Conservation (phyloP, 2,888 invertebrate species). For the Pristionchus arcanus region DNA sequence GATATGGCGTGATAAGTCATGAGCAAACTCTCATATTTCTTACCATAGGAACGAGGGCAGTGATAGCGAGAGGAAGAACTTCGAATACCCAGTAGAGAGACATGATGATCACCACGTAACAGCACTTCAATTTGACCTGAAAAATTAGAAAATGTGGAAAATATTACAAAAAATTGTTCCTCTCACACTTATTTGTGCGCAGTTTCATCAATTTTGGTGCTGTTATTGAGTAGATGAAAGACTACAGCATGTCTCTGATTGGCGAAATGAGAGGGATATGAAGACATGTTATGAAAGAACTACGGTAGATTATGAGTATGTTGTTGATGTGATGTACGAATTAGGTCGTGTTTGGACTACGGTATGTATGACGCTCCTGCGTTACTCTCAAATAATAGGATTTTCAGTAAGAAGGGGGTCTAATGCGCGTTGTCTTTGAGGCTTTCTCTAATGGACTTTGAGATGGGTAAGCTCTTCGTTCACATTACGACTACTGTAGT, state of each 20-base stretch:
- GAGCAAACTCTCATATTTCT: too few relatives aligned
- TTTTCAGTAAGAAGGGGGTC: too few relatives aligned
- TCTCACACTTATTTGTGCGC: background rate
- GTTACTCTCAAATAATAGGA: too few relatives aligned
- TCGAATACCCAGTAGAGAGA: constrained; percentile 77
- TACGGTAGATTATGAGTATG: background rate
- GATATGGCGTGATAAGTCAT: too few relatives aligned
- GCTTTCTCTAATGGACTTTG: background rate
- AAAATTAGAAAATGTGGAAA: background rate
- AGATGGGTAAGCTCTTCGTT: background rate
- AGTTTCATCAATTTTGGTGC: background rate
- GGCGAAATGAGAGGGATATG: too few relatives aligned
- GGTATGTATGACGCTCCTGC: too few relatives aligned
- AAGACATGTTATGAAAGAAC: too few relatives aligned
- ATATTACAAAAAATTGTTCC: background rate
- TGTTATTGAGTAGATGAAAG: background rate
- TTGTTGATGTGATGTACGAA: background rate
- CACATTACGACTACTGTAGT: background rate
- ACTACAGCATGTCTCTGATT: background rate
- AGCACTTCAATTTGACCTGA: constrained; percentile 70
- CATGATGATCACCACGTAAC: constrained; percentile 74
- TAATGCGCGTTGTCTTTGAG: background rate
- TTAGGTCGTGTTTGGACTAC: too few relatives aligned
- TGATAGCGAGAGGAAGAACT: constrained; percentile 76
- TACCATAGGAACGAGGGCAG: constrained; percentile 76